A percentile compares a stretch with the other conserved stretches of the same genome.
Evolutionary conservation across 2,797 vertebrate genomes (phyloP).

Genomic region (Mormyrops boulengeri): DNA sequence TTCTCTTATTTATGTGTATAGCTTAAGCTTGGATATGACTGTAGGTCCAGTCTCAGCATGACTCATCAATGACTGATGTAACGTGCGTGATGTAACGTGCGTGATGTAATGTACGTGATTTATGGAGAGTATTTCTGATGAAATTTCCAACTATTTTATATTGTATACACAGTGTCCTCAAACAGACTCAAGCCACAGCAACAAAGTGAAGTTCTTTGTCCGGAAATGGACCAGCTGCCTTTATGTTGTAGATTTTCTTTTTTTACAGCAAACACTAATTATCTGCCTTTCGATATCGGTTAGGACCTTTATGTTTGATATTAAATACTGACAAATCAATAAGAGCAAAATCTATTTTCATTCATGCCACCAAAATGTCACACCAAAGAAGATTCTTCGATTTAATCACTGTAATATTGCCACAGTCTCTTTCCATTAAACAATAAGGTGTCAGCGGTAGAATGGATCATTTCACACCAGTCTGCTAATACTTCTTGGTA

Average conservation of each 20-base stretch:
- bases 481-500: background rate
- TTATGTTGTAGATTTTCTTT: background rate
- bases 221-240: background rate
- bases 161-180: background rate
- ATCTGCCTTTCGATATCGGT: background rate
- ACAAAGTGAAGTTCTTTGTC: background rate
- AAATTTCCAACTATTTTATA: background rate
- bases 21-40: background rate
- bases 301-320: background rate
- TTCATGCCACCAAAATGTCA: background rate
- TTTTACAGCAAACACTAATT: background rate
- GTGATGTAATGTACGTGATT: background rate
- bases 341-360: background rate
- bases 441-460: background rate
- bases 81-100: background rate
- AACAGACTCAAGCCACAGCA: background rate
- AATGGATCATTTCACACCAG: background rate
- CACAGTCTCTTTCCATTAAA: background rate
- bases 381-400: background rate
- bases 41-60: background rate
- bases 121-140: background rate
- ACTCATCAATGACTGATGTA: background rate
- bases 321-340: background rate
- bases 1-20: background rate
- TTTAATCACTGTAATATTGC: background rate